A percentile compares a stretch with the other conserved stretches of the same genome.
These are phyloP conservation scores for Cavia porcellus DNA, from an alignment of 2,113 vertebrate species.

Conservation along the genomic window DNA sequence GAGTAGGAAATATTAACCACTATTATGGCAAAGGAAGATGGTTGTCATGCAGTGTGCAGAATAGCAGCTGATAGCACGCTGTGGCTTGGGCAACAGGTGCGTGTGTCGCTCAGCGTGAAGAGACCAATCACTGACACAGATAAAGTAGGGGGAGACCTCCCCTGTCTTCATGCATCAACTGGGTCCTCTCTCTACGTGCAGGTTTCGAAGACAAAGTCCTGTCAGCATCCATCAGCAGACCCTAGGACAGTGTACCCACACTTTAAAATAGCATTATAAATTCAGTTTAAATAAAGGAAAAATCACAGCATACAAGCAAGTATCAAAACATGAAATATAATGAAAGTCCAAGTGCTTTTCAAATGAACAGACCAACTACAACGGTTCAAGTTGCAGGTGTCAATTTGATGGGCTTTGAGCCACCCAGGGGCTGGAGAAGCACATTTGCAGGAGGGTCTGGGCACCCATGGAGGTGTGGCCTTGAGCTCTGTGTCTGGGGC, in stretches of 20 bases:
- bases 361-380: background rate
- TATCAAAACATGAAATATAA: constrained; percentile 23
- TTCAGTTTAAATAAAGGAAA: constrained; percentile 51
- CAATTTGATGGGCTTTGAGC: background rate
- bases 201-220: background rate
- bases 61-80: background rate
- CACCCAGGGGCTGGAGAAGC: background rate
- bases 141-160: background rate
- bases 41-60: background rate
- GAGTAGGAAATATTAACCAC: background rate
- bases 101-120: background rate
- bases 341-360: background rate
- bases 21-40: background rate
- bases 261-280: background rate
- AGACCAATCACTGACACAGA: background rate
- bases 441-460: background rate
- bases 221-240: background rate
- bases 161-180: background rate
- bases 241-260: no score
- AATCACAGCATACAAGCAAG: background rate
- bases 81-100: background rate
- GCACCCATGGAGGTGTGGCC: background rate
- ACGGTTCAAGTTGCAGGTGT: no score
- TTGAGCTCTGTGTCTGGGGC: background rate
- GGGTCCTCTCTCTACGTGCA: background rate